Conservation (phyloP, 2,797 vertebrate species). For the Ataeniobius toweri region DNA sequence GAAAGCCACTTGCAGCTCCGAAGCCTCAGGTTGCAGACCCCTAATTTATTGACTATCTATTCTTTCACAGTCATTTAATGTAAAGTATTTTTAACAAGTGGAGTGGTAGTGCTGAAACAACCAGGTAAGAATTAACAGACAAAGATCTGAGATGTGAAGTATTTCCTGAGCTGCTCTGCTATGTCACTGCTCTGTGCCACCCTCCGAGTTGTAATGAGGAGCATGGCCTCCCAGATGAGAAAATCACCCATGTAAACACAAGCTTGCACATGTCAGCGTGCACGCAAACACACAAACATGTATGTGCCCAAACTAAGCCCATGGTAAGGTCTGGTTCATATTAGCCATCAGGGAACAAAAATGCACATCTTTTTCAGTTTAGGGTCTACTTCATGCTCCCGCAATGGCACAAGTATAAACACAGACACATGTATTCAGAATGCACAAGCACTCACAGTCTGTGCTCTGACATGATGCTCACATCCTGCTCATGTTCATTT, state of each 20-base stretch:
- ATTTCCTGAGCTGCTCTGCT: conserved; percentile 6
- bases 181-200: conserved; percentile 51
- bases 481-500: conserved; percentile 67
- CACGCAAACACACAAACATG: conserved; percentile 28
- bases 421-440: conserved; percentile 64
- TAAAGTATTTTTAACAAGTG: conserved; percentile 3
- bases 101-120: background rate
- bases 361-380: conserved; percentile 79
- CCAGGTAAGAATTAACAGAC: background rate
- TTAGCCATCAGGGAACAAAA: conserved; percentile 73
- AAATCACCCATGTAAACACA: conserved; percentile 41
- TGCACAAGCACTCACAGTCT: conserved; percentile 58
- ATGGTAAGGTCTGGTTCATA: conserved; percentile 75
- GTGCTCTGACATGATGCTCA: conserved; percentile 58
- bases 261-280: conserved; percentile 26
- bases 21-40: background rate
- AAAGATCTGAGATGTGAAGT: background rate
- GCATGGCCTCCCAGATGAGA: conserved; percentile 48
- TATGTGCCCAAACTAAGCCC: conserved; percentile 40
- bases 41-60: background rate
- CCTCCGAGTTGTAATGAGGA: conserved; percentile 62
- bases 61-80: conserved; percentile 7
- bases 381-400: conserved; percentile 66
- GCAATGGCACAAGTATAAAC: conserved; percentile 72
- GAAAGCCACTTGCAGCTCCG: background rate